Conservation (phyloP, 2,888 invertebrate species). For the Zhuqinia jingwanae region DNA sequence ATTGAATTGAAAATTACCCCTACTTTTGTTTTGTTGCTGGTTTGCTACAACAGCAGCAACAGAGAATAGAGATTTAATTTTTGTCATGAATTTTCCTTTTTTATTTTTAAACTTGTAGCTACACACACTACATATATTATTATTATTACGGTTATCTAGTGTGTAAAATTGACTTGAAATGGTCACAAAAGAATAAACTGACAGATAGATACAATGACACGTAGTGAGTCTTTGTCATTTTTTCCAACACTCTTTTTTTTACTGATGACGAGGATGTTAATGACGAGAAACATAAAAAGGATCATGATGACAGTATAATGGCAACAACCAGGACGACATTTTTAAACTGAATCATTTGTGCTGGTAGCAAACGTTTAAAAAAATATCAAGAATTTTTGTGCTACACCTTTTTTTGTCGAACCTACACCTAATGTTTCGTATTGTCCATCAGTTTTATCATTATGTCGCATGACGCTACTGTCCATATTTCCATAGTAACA, state of each 20-base stretch:
- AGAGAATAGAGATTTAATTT: neutral
- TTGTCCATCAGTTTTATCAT: neutral
- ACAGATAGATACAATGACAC: neutral
- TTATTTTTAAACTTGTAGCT: neutral
- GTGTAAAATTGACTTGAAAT: conserved; percentile 52
- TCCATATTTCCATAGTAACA: neutral
- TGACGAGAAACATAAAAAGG: too few relatives aligned
- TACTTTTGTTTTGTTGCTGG: too few relatives aligned
- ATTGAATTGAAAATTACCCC: too few relatives aligned
- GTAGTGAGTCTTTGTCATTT: conserved; percentile 29
- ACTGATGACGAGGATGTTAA: neutral
- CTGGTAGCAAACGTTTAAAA: too few relatives aligned
- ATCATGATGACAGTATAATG: too few relatives aligned
- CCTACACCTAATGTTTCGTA: neutral
- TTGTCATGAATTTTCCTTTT: too few relatives aligned
- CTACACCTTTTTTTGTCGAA: too few relatives aligned
- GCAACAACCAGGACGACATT: too few relatives aligned
- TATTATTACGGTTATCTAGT: conserved; percentile 29
- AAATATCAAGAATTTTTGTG: too few relatives aligned
- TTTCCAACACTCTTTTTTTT: neutral
- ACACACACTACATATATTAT: too few relatives aligned
- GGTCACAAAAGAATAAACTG: conserved; percentile 48
- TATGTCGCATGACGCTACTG: neutral
- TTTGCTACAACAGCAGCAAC: too few relatives aligned
- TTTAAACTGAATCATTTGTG: too few relatives aligned